Percentiles rank a stretch among this genome's conserved stretches.
Evolutionary conservation across 1,140 invertebrate species (phyloP).

Genomic region (Neodiprion pinetum): DNA sequence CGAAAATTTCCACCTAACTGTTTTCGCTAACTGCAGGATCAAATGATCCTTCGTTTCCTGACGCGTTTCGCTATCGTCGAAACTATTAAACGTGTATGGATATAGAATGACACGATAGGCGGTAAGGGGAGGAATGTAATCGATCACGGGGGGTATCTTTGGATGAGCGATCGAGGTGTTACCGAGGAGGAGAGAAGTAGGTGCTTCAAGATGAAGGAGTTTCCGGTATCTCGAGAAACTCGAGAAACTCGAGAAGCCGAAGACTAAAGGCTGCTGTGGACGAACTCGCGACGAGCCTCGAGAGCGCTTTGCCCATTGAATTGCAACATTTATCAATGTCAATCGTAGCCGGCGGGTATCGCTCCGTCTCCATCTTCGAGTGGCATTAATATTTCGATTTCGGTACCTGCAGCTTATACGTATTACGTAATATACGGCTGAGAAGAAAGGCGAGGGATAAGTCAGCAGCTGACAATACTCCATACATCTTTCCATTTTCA

Average conservation of each 20-base stretch:
- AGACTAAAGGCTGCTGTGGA: not conserved
- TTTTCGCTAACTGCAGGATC: not conserved
- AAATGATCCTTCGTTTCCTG: conserved; percentile 3
- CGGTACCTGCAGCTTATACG: not conserved
- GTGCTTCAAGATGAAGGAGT: conserved; percentile 4
- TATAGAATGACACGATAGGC: no score
- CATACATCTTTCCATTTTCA: no score
- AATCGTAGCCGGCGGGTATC: conserved; percentile 22
- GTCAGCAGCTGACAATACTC: no score
- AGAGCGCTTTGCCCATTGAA: conserved; percentile 29
- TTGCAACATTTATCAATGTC: conserved; percentile 44
- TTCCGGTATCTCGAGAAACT: not conserved
- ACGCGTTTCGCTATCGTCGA: not conserved
- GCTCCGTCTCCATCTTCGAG: conserved; percentile 24
- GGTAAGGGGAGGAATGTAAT: conserved; percentile 10
- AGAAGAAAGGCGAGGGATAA: not conserved
- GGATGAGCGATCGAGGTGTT: conserved; percentile 23
- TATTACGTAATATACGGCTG: not conserved
- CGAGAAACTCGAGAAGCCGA: not conserved
- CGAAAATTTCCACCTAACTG: no score
- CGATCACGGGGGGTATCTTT: conserved; percentile 33
- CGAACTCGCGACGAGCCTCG: not conserved
- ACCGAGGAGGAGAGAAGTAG: conserved; percentile 17
- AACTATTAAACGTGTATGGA: no score
- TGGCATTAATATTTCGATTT: conserved; percentile 25